Conservation (phyloP, 23 tunicate species). For the Phallusia fumigata region DNA sequence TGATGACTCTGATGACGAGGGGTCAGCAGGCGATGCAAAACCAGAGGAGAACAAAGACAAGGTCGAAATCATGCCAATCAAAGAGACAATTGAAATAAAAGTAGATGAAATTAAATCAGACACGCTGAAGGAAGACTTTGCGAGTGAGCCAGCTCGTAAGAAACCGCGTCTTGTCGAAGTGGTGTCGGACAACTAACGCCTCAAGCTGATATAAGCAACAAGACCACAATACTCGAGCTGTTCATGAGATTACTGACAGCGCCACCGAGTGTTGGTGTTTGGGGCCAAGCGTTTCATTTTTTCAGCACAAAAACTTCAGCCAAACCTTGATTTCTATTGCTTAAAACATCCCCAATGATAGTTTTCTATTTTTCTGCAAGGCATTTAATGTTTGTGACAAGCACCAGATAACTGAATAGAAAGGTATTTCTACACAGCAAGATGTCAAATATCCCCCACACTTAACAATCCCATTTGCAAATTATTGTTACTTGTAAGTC, state of each 20-base stretch:
- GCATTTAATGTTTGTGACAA: too few species aligned
- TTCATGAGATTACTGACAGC: conserved; percentile 9
- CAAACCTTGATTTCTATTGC: too few species aligned
- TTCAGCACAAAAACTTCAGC: too few species aligned
- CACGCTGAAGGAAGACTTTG: background rate
- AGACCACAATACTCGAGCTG: background rate
- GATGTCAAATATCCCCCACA: too few species aligned
- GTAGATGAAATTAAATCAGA: conserved; percentile 6
- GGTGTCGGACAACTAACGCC: conserved; percentile 30
- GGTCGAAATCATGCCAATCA: background rate
- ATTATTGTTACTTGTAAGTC: too few species aligned
- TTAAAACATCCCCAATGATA: too few species aligned
- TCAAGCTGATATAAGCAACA: background rate
- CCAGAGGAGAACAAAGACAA: background rate
- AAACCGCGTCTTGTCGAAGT: conserved; percentile 51
- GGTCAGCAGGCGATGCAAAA: background rate
- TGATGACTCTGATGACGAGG: conserved; percentile 88
- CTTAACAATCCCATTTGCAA: too few species aligned
- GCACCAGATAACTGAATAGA: too few species aligned
- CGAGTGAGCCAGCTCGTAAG: conserved; percentile 56
- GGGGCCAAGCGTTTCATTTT: too few species aligned
- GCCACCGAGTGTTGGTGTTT: background rate
- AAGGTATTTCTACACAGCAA: too few species aligned
- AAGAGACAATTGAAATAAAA: background rate
- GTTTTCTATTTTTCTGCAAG: too few species aligned